Conservation (phyloP, 2,113 vertebrate species). For the Petrocephalus zakoni region DNA sequence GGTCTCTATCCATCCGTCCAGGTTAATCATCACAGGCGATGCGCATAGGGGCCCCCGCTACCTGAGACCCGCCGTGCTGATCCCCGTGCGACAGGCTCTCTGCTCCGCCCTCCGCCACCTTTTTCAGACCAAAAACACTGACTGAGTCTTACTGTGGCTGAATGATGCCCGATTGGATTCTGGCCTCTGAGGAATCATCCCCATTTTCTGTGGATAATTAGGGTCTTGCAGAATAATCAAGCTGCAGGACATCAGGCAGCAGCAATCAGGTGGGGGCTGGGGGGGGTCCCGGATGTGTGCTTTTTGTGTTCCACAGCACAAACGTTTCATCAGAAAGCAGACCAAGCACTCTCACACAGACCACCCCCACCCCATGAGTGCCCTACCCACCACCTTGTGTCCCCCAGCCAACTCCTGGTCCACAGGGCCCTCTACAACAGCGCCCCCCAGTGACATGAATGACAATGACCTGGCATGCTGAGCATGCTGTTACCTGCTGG, state of each 20-base stretch:
- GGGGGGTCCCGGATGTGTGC: neutral
- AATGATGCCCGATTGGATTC: slow-evolving; percentile 17
- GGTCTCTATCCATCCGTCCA: neutral
- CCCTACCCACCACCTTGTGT: neutral
- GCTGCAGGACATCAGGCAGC: slow-evolving; percentile 32
- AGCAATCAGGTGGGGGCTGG: neutral
- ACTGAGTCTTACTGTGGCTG: neutral
- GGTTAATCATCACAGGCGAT: neutral
- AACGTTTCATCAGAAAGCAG: slow-evolving; percentile 39
- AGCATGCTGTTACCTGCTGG: neutral
- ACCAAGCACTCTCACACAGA: slow-evolving; percentile 40
- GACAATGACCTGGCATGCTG: neutral
- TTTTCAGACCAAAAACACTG: neutral
- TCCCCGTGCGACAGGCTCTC: too few relatives aligned
- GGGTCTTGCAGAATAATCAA: slow-evolving; percentile 9
- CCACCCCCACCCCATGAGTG: neutral
- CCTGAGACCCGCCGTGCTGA: too few relatives aligned
- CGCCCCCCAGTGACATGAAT: slow-evolving; percentile 16
- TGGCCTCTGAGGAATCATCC: slow-evolving; percentile 9
- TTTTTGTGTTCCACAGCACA: neutral
- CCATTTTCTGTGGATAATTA: slow-evolving; percentile 29
- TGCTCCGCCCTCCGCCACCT: neutral
- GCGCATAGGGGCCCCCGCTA: neutral
- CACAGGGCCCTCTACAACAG: slow-evolving; percentile 34
- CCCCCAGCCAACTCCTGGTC: slow-evolving; percentile 41